These are phyloP conservation scores for Drosophila percnosoma DNA, from an alignment of 2,888 invertebrate genomes.

Conservation along the genomic window DNA sequence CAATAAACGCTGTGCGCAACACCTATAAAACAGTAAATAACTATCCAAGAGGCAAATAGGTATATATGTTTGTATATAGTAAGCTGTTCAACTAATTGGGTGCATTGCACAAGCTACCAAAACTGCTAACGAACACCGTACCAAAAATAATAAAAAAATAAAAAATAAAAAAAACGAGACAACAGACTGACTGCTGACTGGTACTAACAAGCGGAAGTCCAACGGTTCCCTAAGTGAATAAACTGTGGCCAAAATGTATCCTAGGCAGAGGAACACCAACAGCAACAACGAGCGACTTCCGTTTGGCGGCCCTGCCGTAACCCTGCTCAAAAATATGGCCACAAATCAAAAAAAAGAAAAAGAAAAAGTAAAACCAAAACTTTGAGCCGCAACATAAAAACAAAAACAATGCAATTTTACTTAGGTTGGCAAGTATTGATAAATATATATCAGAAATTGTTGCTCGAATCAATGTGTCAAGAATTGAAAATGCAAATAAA, in stretches of 20 bases:
- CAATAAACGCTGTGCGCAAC: slow-evolving; percentile 15
- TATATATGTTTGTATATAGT: neutral
- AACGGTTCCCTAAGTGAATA: slow-evolving; percentile 72
- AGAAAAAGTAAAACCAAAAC: slow-evolving; percentile 3
- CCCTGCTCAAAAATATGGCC: slow-evolving; percentile 35
- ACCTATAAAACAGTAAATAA: neutral
- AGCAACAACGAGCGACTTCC: slow-evolving; percentile 58
- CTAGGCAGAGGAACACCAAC: slow-evolving; percentile 29
- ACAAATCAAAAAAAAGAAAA: neutral
- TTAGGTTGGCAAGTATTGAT: slow-evolving; percentile 63
- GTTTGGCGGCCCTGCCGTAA: slow-evolving; percentile 33
- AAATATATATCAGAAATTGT: slow-evolving; percentile 70
- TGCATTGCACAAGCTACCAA: slow-evolving; percentile 38
- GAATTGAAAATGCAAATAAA: slow-evolving; percentile 56
- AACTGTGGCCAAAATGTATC: slow-evolving; percentile 63
- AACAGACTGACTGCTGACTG: slow-evolving; percentile 22
- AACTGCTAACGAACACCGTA: slow-evolving; percentile 19
- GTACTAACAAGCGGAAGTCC: slow-evolving; percentile 64
- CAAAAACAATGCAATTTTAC: slow-evolving; percentile 59
- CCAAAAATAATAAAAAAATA: slow-evolving; percentile 18
- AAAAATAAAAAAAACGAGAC: slow-evolving; percentile 1
- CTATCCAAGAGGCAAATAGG: neutral
- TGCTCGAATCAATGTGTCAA: slow-evolving; percentile 72
- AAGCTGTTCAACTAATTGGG: slow-evolving; percentile 54
- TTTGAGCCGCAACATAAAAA: slow-evolving; percentile 10